phyloP scores from a whole-genome alignment of 1,140 invertebrate species.

The Oncopodura yosiiana region DNA sequence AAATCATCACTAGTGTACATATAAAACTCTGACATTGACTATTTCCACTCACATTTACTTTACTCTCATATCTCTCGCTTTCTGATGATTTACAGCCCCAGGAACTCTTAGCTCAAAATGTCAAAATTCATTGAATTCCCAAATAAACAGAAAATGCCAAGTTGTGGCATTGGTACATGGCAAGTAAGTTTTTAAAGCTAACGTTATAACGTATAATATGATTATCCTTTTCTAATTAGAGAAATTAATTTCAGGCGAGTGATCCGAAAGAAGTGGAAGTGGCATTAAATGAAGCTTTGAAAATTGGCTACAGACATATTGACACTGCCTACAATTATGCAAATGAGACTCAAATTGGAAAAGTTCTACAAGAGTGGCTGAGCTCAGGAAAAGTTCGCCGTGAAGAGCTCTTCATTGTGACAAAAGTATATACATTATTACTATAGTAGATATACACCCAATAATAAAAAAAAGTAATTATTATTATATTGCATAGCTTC shows the following conservation, averaged over 20 bases:
- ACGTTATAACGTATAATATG: neutral
- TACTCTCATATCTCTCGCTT: too few relatives aligned
- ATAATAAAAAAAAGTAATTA: neutral
- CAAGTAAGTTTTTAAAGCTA: neutral
- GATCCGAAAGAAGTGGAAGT: conserved; percentile 31
- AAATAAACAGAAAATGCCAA: conserved; percentile 19
- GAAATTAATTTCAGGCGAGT: neutral
- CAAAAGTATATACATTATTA: conserved; percentile 36
- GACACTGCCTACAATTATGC: conserved; percentile 38
- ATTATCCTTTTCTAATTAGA: neutral
- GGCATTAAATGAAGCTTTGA: conserved; percentile 38
- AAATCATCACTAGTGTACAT: too few relatives aligned
- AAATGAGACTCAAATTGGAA: conserved; percentile 40
- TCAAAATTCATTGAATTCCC: conserved; percentile 13
- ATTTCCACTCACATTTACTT: too few relatives aligned
- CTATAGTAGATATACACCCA: neutral
- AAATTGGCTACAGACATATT: conserved; percentile 39
- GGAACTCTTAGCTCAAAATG: too few relatives aligned
- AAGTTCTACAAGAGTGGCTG: conserved; percentile 37
- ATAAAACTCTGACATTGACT: too few relatives aligned
- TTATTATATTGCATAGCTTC: conserved; percentile 32
- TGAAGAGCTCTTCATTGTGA: conserved; percentile 41
- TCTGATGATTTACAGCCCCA: too few relatives aligned
- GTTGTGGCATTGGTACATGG: conserved; percentile 10
- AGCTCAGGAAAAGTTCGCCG: conserved; percentile 37